phyloP scores from a whole-genome alignment of 2,888 invertebrate genomes.

The Romanomermis culicivorax region DNA sequence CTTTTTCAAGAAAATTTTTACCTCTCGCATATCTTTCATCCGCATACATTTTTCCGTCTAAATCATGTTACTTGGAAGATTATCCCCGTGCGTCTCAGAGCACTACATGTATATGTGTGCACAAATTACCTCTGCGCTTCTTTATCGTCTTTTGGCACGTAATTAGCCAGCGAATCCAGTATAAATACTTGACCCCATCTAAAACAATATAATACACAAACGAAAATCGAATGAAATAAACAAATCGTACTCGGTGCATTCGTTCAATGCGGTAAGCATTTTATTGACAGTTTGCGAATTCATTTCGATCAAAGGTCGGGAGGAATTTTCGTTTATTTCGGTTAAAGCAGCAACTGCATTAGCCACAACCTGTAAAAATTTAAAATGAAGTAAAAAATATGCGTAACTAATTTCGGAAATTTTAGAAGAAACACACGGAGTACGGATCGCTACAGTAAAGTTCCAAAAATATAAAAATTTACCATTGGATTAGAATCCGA shows the following conservation, averaged over 20 bases:
- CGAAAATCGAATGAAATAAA: constrained; percentile 1
- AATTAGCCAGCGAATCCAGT: constrained; percentile 85
- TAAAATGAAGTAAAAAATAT: not conserved
- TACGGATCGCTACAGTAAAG: not conserved
- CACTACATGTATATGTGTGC: no score
- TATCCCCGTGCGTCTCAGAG: no score
- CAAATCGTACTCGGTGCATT: constrained; percentile 59
- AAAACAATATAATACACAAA: not conserved
- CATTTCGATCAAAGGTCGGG: constrained; percentile 80
- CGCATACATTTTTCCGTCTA: no score
- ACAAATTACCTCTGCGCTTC: constrained; percentile 65
- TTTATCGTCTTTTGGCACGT: constrained; percentile 80
- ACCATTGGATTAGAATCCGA: constrained; percentile 99
- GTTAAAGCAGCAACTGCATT: constrained; percentile 95
- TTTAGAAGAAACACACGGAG: no score
- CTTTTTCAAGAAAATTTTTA: no score
- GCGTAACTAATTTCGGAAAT: not conserved
- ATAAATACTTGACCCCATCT: constrained; percentile 93
- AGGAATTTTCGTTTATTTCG: constrained; percentile 90
- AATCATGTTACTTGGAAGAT: no score
- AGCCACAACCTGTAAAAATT: constrained; percentile 50
- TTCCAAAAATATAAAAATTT: no score
- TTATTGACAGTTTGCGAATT: constrained; percentile 95
- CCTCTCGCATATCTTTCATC: no score
- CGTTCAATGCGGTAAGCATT: constrained; percentile 84